Evolutionary conservation across 2,888 invertebrate genomes (phyloP).

Genomic region (Acanthosepion esculentum): DNA sequence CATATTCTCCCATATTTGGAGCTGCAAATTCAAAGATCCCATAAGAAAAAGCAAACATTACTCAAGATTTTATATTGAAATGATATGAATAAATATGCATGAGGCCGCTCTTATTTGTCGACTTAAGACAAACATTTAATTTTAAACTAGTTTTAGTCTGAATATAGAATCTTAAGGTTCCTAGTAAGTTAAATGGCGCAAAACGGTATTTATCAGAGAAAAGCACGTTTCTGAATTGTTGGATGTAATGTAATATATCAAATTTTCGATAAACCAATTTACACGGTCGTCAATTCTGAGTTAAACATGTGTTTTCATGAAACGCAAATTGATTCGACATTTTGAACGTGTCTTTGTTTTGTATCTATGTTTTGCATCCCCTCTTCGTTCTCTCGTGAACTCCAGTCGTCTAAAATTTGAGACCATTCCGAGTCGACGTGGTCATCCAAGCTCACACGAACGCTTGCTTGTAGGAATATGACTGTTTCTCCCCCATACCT

Average conservation of each 20-base stretch:
- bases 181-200: too few species aligned
- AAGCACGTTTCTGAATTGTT: neutral
- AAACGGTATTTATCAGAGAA: neutral
- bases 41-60: too few species aligned
- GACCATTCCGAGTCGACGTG: neutral
- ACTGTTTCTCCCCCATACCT: neutral
- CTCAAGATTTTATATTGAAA: too few species aligned
- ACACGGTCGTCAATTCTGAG: neutral
- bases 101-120: too few species aligned
- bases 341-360: neutral
- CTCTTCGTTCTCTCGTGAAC: neutral
- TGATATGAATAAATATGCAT: too few species aligned
- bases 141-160: too few species aligned
- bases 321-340: conserved; percentile 7
- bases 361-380: too few species aligned
- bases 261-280: neutral
- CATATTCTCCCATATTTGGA: too few species aligned
- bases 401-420: neutral
- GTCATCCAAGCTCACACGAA: neutral
- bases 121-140: too few species aligned
- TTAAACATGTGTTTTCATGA: conserved; percentile 9
- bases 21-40: too few species aligned
- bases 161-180: too few species aligned
- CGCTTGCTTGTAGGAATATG: neutral
- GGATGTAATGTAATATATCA: neutral